Evolutionary conservation across 2,113 vertebrate genomes (phyloP).

Genomic region (Misgurnus anguillicaudatus): DNA sequence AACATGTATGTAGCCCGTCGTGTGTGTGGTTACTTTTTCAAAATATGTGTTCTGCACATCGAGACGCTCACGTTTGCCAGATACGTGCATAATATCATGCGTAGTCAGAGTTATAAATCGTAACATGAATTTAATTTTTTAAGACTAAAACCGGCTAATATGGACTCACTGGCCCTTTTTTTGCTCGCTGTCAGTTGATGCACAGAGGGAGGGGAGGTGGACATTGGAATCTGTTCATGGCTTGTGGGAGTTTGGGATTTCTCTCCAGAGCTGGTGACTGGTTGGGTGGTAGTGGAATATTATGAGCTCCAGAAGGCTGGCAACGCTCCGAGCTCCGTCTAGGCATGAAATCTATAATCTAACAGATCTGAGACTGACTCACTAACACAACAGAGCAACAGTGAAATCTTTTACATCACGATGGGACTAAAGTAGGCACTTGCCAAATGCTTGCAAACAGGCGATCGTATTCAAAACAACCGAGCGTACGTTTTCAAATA

Average conservation of each 20-base stretch:
- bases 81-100: no score
- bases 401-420: conserved; percentile 8
- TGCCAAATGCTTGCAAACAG: not conserved
- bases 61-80: no score
- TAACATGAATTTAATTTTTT: not conserved
- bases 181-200: not conserved
- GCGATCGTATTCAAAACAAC: not conserved
- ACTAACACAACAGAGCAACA: conserved; percentile 18
- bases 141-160: not conserved
- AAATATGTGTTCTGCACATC: no score
- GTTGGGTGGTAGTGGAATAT: conserved; percentile 24
- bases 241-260: conserved; percentile 34
- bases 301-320: conserved; percentile 33
- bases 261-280: conserved; percentile 31
- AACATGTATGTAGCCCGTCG: no score
- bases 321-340: conserved; percentile 10
- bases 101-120: no score
- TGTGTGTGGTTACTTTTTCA: no score
- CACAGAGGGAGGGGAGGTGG: conserved; percentile 6
- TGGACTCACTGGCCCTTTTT: not conserved
- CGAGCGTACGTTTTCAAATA: not conserved
- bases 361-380: conserved; percentile 35
- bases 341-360: conserved; percentile 28
- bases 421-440: not conserved
- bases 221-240: conserved; percentile 30